Conservation (phyloP, 2,888 invertebrate species). For the Chrysolina americana region DNA sequence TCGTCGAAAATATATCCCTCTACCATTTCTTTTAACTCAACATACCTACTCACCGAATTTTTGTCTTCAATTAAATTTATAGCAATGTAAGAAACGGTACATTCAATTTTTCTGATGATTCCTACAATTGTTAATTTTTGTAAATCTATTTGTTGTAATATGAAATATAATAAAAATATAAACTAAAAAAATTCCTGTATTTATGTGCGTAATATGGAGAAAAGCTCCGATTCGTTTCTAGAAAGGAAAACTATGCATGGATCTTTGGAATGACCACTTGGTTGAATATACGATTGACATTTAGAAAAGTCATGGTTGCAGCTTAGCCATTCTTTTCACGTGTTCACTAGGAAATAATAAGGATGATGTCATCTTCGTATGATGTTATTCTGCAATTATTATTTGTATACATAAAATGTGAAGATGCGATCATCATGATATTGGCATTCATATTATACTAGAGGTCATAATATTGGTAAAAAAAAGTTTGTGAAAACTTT, state of each 20-base stretch:
- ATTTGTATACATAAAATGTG: neutral
- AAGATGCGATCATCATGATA: neutral
- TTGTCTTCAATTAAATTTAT: no score
- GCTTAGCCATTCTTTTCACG: neutral
- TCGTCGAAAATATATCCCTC: no score
- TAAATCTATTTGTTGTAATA: no score
- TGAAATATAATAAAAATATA: no score
- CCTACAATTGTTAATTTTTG: no score
- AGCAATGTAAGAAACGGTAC: no score
- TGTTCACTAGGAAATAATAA: neutral
- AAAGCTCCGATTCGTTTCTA: neutral
- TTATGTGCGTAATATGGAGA: no score
- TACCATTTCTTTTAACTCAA: no score
- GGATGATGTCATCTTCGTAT: slow-evolving; percentile 5
- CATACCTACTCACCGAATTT: no score
- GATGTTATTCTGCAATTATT: slow-evolving; percentile 2
- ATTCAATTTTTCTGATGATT: no score
- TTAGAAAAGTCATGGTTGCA: slow-evolving; percentile 16
- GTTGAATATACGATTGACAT: neutral
- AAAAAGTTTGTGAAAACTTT: no score
- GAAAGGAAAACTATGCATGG: neutral
- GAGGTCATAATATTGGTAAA: neutral
- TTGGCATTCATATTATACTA: neutral
- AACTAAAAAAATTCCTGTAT: no score
- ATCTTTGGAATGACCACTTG: neutral